Conservation (phyloP, 2,113 vertebrate species). For the Tragelaphus strepsiceros region DNA sequence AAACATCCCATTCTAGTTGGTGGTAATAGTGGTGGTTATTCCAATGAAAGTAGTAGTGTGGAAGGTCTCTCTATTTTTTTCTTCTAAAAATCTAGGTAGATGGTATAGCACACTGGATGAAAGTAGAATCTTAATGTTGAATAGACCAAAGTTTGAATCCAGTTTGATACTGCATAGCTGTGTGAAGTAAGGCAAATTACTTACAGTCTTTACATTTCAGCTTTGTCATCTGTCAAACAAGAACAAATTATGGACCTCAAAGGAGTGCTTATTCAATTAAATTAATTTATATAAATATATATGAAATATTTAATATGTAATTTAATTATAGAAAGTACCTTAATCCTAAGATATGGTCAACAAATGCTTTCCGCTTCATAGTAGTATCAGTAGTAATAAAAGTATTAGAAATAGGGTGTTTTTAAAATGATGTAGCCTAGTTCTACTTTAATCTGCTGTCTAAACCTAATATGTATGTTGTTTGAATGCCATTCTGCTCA, state of each 20-base stretch:
- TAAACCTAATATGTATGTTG: not conserved
- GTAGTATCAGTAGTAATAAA: not conserved
- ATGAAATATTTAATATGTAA: not conserved
- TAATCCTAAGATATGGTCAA: not conserved
- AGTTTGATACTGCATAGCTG: not conserved
- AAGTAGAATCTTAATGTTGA: not conserved
- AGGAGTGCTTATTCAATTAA: not conserved
- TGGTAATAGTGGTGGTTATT: not conserved
- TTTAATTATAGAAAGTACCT: not conserved
- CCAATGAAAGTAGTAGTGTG: not conserved
- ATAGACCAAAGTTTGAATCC: not conserved
- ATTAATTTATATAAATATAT: not conserved
- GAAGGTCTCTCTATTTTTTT: not conserved
- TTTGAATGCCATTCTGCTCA: not conserved
- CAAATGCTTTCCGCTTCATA: not conserved
- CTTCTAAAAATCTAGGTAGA: not conserved
- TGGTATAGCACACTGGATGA: too few species aligned
- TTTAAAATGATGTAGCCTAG: not conserved
- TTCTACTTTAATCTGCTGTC: not conserved
- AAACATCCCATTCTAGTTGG: not conserved
- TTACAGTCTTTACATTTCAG: not conserved
- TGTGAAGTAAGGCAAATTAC: not conserved
- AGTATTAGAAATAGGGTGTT: not conserved
- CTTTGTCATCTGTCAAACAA: not conserved
- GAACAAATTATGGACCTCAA: not conserved